A percentile compares a stretch with the other conserved stretches of the same genome.
These are phyloP conservation scores for Onychomys leucogaster DNA, from an alignment of 2,797 vertebrate species.

Conservation along the genomic window DNA sequence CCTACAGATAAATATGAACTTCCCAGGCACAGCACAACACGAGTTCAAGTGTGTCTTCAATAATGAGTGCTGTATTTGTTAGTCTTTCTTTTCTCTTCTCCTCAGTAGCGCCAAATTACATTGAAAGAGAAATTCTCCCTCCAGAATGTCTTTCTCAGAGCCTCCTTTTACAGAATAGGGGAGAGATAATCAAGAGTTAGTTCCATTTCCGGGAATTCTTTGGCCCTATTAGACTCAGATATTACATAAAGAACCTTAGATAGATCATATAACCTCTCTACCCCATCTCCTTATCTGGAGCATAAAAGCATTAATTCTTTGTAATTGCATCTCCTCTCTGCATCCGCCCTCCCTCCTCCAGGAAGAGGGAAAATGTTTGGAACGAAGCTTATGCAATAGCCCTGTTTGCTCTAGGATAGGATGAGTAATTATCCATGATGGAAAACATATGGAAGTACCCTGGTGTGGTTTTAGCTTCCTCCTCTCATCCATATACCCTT, in stretches of 20 bases:
- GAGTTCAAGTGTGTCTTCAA: neutral
- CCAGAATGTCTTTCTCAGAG: neutral
- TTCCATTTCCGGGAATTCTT: conserved; percentile 39
- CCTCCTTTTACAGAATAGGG: neutral
- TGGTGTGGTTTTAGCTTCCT: conserved; percentile 5
- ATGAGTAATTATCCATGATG: conserved; percentile 64
- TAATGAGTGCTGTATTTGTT: neutral
- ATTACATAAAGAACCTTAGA: neutral
- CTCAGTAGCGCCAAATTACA: conserved; percentile 23
- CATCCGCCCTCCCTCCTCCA: too few species aligned
- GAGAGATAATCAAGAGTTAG: neutral
- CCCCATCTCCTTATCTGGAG: neutral
- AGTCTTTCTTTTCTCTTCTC: neutral
- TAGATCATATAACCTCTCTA: neutral
- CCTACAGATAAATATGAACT: neutral
- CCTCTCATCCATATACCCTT: neutral
- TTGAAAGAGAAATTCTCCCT: conserved; percentile 24
- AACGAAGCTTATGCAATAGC: conserved; percentile 39
- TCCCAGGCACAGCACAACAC: neutral
- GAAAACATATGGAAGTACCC: conserved; percentile 62
- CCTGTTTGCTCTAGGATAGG: conserved; percentile 44
- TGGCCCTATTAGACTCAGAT: neutral
- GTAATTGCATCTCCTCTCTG: neutral
- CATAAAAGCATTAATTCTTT: neutral
- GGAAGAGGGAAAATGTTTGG: conserved; percentile 33